Conservation (phyloP, 2,113 vertebrate species). For the Gnathonemus longibarbis region DNA sequence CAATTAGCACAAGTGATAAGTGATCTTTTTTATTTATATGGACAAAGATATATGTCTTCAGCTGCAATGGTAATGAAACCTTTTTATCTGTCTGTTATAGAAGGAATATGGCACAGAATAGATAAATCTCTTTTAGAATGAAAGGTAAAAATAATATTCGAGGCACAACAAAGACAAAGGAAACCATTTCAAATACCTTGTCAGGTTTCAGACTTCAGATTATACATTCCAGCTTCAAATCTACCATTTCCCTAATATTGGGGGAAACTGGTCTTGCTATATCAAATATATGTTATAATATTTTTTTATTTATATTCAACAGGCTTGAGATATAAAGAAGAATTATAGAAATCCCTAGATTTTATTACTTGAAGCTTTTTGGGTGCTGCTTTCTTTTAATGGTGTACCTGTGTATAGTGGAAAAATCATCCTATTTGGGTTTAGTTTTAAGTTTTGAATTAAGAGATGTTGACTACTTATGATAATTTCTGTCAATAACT, state of each 20-base stretch:
- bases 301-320: neutral
- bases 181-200: neutral
- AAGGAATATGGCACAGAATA: neutral
- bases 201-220: neutral
- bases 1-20: slow-evolving; percentile 19
- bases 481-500: neutral
- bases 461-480: neutral
- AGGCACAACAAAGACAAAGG: neutral
- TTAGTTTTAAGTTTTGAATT: neutral
- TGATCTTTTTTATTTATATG: neutral
- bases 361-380: neutral
- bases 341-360: neutral
- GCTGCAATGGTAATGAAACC: neutral
- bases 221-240: neutral
- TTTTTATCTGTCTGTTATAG: neutral
- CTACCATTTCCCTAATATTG: neutral
- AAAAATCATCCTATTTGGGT: neutral
- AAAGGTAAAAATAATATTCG: neutral
- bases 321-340: neutral
- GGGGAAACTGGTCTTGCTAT: neutral
- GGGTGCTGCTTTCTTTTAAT: neutral
- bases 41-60: slow-evolving; percentile 7
- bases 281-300: neutral
- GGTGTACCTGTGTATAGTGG: neutral
- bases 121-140: neutral